Conservation (phyloP, 92 coral and sea anemone genomes). For the Siderastrea radians region DNA sequence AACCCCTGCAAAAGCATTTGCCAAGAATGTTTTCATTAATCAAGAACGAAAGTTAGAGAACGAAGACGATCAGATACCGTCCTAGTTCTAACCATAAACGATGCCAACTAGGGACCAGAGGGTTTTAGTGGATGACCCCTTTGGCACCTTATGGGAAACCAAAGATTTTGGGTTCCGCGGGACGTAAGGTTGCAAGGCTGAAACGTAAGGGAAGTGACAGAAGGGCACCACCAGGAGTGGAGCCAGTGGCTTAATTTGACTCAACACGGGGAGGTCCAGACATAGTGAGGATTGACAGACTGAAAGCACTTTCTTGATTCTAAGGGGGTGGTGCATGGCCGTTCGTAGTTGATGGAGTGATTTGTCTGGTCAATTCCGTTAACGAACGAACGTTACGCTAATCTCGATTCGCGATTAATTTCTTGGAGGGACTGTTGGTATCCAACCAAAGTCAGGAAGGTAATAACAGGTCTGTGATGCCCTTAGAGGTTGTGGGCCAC, state of each 20-base stretch:
- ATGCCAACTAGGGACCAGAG: no score
- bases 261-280: slow-evolving; percentile 48
- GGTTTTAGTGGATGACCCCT: no score
- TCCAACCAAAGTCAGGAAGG: slow-evolving; percentile 45
- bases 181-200: slow-evolving; percentile 48
- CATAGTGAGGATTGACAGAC: slow-evolving; percentile 36
- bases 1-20: no score
- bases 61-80: no score
- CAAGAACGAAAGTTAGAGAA: no score
- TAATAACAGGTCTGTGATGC: slow-evolving; percentile 84
- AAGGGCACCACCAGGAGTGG: slow-evolving; percentile 57
- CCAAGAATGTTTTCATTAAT: no score
- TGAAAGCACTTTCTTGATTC: slow-evolving; percentile 44
- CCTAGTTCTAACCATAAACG: no score
- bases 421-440: slow-evolving; percentile 75
- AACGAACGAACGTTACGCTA: slow-evolving; percentile 63
- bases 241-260: slow-evolving; percentile 55
- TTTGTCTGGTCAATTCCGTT: slow-evolving; percentile 67
- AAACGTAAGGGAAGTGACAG: slow-evolving; percentile 51
- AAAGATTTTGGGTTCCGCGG: no score
- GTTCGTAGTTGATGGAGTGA: slow-evolving; percentile 41
- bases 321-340: slow-evolving; percentile 19
- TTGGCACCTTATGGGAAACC: no score
- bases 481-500: slow-evolving; percentile 74
- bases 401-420: slow-evolving; percentile 26